Evolutionary conservation across 2,888 invertebrate species (phyloP).

Genomic region (Ichneumon xanthorius): DNA sequence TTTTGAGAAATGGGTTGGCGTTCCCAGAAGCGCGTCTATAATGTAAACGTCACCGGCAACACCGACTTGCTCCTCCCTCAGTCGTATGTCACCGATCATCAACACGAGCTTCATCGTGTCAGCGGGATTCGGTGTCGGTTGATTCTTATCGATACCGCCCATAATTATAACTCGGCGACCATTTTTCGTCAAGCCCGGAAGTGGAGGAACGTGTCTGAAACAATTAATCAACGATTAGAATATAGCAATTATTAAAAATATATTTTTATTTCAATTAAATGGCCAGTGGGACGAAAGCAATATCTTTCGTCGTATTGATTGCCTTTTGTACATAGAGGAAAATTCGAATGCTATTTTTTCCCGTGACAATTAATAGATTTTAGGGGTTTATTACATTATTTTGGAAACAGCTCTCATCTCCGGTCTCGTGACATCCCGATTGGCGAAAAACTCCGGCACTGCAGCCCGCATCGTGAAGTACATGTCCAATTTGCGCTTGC

Average conservation of each 20-base stretch:
- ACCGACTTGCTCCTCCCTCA: conserved; percentile 91
- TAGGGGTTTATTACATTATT: conserved; percentile 88
- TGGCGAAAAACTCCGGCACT: conserved; percentile 92
- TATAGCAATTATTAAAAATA: neutral
- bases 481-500: conserved; percentile 94
- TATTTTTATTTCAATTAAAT: neutral
- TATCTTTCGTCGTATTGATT: neutral
- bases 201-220: conserved; percentile 90
- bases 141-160: conserved; percentile 90
- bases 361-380: neutral
- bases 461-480: conserved; percentile 94
- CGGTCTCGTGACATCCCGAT: conserved; percentile 90
- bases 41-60: conserved; percentile 95
- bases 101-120: conserved; percentile 93
- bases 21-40: conserved; percentile 92
- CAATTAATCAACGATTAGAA: conserved; percentile 10
- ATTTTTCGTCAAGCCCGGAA: conserved; percentile 93
- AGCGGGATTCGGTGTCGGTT: conserved; percentile 90
- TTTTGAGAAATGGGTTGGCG: conserved; percentile 93
- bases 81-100: conserved; percentile 93
- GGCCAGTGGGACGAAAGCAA: neutral
- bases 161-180: conserved; percentile 92
- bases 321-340: neutral
- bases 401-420: conserved; percentile 90
- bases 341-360: too few species aligned